phyloP scores from a whole-genome alignment of 2,888 invertebrate species.

The Falcaria lacertinaria region DNA sequence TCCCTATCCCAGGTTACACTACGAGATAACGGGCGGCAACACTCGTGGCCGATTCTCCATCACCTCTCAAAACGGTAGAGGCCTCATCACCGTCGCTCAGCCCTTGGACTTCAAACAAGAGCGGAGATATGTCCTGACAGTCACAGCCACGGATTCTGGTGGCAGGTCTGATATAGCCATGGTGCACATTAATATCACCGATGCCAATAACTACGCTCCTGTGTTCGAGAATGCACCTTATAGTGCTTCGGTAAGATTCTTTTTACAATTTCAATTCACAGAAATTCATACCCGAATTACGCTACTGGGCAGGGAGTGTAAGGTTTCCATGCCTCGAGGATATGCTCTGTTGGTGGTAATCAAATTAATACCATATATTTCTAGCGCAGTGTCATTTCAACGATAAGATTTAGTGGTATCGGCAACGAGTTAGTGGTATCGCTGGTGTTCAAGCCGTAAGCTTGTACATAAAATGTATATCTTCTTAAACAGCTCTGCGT shows the following conservation, averaged over 20 bases:
- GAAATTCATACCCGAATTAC: too few relatives aligned
- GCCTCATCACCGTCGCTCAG: constrained; percentile 92
- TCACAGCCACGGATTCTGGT: constrained; percentile 93
- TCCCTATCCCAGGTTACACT: constrained; percentile 81
- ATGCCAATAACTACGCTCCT: constrained; percentile 96
- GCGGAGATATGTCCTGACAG: constrained; percentile 90
- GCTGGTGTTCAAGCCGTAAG: too few relatives aligned
- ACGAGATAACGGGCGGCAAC: constrained; percentile 92
- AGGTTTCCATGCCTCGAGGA: too few relatives aligned
- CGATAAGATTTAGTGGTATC: too few relatives aligned
- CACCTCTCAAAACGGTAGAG: constrained; percentile 92
- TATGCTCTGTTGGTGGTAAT: too few relatives aligned
- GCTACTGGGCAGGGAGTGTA: too few relatives aligned
- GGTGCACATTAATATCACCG: constrained; percentile 94
- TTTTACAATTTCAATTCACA: too few relatives aligned
- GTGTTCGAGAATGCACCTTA: constrained; percentile 97
- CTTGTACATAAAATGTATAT: too few relatives aligned
- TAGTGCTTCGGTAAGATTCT: constrained; percentile 86
- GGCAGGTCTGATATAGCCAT: constrained; percentile 93
- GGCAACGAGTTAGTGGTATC: too few relatives aligned
- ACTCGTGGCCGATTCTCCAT: constrained; percentile 92
- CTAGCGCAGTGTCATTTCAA: too few relatives aligned
- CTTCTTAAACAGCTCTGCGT: too few relatives aligned
- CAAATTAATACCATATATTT: too few relatives aligned
- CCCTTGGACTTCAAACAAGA: constrained; percentile 96